These are phyloP conservation scores for Notodonta ziczac DNA, from an alignment of 2,888 invertebrate genomes.

Conservation along the genomic window DNA sequence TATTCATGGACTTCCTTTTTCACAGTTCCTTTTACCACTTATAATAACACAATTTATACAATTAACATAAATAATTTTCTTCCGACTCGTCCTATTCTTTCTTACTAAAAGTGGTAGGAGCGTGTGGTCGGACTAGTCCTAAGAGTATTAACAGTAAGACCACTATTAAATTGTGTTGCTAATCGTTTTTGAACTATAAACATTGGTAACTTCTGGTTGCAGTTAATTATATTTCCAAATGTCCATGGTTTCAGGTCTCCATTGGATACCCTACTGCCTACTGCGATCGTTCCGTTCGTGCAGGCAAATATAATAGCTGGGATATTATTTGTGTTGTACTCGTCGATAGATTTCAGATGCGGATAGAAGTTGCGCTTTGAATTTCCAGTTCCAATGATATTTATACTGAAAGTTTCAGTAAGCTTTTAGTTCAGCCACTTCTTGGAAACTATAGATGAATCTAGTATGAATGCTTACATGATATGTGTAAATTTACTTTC, in stretches of 20 bases:
- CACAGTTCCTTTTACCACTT: no score
- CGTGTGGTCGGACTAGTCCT: no score
- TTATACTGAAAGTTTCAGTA: background rate
- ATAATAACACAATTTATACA: no score
- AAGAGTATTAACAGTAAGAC: no score
- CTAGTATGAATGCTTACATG: background rate
- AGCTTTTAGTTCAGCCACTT: background rate
- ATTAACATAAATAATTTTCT: no score
- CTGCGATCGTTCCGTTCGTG: slow-evolving; percentile 4
- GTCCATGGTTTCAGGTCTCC: background rate
- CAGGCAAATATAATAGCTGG: slow-evolving; percentile 26
- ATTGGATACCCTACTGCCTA: slow-evolving; percentile 3
- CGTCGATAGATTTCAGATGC: slow-evolving; percentile 21
- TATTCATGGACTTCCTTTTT: no score
- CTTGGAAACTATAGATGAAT: background rate
- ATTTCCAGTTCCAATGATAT: slow-evolving; percentile 11
- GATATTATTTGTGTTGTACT: slow-evolving; percentile 34
- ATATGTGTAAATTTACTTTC: background rate
- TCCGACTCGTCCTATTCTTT: no score
- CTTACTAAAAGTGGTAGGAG: no score
- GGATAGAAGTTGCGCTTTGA: slow-evolving; percentile 6
- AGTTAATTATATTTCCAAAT: no score
- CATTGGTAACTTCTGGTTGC: no score
- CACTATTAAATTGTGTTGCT: no score
- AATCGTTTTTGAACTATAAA: no score